Percentiles rank a stretch among this genome's conserved stretches.
Conservation (phyloP, 2,797 vertebrate genomes). For the Enteromius paludinosus region DNA sequence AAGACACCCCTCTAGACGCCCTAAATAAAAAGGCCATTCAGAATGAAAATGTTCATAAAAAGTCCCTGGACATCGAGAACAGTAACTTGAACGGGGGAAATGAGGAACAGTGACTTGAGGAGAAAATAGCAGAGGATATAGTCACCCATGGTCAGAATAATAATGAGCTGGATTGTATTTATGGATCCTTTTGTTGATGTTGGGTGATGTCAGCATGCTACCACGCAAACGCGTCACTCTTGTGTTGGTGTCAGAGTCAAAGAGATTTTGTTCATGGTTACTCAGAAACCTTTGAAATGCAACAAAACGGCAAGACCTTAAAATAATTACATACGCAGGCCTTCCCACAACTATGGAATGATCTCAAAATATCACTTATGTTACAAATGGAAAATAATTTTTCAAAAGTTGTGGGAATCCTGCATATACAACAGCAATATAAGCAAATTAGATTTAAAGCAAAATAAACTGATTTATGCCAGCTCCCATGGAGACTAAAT, state of each 20-base stretch:
- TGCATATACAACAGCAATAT: constrained; percentile 28
- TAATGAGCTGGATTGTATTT: not conserved
- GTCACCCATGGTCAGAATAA: not conserved
- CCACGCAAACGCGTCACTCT: constrained; percentile 64
- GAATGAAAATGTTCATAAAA: constrained; percentile 64
- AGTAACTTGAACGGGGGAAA: constrained; percentile 37
- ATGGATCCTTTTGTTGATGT: constrained; percentile 4
- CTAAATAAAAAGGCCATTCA: constrained; percentile 70
- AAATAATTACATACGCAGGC: not conserved
- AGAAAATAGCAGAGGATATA: not conserved
- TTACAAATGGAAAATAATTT: not conserved
- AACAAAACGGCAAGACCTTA: constrained; percentile 28
- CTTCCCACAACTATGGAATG: not conserved
- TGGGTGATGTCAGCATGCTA: constrained; percentile 54
- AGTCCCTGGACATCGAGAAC: constrained; percentile 49
- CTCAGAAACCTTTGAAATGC: constrained; percentile 35
- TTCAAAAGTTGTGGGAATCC: not conserved
- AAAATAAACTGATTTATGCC: not conserved
- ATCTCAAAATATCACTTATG: not conserved
- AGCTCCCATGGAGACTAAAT: constrained; percentile 16
- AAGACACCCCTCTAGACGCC: constrained; percentile 71
- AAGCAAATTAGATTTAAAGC: not conserved
- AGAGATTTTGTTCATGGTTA: constrained; percentile 39
- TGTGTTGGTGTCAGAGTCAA: constrained; percentile 40
- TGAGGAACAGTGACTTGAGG: constrained; percentile 46